Evolutionary conservation across 2,888 invertebrate genomes (phyloP).

Genomic region (Volucella inflata): DNA sequence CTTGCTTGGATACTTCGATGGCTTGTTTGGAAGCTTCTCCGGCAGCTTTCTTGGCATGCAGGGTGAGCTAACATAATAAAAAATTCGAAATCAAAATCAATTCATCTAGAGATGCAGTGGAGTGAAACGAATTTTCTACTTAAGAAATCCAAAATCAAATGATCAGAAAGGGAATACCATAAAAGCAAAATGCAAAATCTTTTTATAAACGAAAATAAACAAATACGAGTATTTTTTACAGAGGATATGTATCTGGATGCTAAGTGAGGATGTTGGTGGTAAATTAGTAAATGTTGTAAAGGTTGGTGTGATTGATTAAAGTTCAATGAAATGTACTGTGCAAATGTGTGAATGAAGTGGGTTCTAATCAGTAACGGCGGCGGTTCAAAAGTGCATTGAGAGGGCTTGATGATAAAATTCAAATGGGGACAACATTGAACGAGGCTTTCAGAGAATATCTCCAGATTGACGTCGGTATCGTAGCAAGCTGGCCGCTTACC

Average conservation of each 20-base stretch:
- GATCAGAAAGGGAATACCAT: neutral
- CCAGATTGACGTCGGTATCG: too few relatives aligned
- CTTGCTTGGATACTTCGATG: constrained; percentile 93
- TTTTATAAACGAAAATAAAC: neutral
- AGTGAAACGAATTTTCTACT: constrained; percentile 3
- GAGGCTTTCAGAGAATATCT: too few relatives aligned
- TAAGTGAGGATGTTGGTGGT: neutral
- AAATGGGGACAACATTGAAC: too few relatives aligned
- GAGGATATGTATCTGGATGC: neutral
- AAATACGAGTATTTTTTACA: neutral
- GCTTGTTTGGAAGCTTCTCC: constrained; percentile 94
- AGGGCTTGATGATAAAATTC: too few relatives aligned
- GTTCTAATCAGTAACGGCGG: too few relatives aligned
- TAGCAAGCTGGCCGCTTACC: too few relatives aligned
- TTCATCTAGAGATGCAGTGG: neutral
- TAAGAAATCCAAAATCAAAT: constrained; percentile 3
- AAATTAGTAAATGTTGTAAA: too few relatives aligned
- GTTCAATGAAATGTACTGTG: too few relatives aligned
- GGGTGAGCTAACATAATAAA: constrained; percentile 87
- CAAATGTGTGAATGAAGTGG: too few relatives aligned
- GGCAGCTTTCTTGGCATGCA: constrained; percentile 94
- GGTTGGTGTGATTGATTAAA: too few relatives aligned
- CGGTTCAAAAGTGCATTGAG: too few relatives aligned
- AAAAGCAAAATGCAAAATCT: constrained; percentile 36
- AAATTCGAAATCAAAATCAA: neutral